A percentile compares a stretch with the other conserved stretches of the same genome.
Evolutionary conservation across 2,797 vertebrate species (phyloP).

Genomic region (Hyperoplus lanceolatus): DNA sequence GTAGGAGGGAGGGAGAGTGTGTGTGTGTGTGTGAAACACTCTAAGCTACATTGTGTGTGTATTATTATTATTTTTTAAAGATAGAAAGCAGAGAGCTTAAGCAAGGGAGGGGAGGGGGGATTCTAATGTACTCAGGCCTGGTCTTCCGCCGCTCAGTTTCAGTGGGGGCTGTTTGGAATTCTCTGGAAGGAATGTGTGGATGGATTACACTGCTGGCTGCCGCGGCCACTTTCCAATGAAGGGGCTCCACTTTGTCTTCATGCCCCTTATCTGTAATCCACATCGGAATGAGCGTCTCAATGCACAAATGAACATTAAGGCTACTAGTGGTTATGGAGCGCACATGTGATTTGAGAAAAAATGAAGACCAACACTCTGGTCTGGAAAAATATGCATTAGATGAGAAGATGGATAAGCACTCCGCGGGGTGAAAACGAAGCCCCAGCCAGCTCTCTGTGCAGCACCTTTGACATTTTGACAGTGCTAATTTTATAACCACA

Average conservation of each 20-base stretch:
- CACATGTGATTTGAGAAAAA: constrained; percentile 39
- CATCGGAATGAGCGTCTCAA: constrained; percentile 49
- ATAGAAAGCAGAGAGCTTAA: constrained; percentile 43
- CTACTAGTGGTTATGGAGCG: too few species aligned
- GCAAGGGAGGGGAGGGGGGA: constrained; percentile 54
- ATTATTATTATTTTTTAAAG: constrained; percentile 45
- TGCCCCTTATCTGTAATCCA: constrained; percentile 67
- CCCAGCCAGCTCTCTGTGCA: too few species aligned
- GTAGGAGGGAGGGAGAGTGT: constrained; percentile 44
- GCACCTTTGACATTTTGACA: too few species aligned
- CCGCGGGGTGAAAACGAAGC: too few species aligned
- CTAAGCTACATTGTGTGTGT: constrained; percentile 24
- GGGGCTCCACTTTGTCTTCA: constrained; percentile 77
- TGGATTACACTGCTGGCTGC: constrained; percentile 81
- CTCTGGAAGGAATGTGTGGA: constrained; percentile 81
- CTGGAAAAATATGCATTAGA: background rate
- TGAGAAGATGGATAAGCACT: background rate
- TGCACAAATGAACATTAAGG: constrained; percentile 62
- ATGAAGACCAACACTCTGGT: constrained; percentile 27
- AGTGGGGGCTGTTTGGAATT: constrained; percentile 77
- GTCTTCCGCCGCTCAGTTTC: constrained; percentile 70
- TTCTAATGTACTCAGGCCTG: constrained; percentile 60
- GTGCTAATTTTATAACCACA: background rate
- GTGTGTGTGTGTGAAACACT: constrained; percentile 28
- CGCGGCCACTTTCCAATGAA: constrained; percentile 76